These are phyloP conservation scores for Tricholaema leucomelas DNA, from an alignment of 2,113 vertebrate genomes.

Conservation along the genomic window DNA sequence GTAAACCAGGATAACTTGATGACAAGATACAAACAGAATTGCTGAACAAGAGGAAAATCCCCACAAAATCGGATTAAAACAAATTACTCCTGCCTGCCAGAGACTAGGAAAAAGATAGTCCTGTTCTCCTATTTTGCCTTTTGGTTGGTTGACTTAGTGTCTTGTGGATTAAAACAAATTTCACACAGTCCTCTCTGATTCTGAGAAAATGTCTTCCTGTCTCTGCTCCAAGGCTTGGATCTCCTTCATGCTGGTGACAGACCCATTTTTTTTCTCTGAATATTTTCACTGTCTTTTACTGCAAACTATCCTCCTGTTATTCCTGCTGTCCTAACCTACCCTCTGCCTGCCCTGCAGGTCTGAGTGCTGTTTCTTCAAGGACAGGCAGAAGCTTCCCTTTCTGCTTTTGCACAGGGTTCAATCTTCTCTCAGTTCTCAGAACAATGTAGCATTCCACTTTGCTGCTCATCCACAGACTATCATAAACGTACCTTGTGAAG, in stretches of 20 bases:
- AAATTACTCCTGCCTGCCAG: not conserved
- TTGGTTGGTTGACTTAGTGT: not conserved
- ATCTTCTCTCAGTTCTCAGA: not conserved
- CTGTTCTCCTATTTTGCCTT: not conserved
- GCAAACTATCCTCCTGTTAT: not conserved
- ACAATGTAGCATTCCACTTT: not conserved
- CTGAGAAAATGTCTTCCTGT: not conserved
- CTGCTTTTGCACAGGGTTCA: not conserved
- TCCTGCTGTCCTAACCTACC: not conserved
- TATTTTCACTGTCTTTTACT: not conserved
- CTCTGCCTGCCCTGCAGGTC: not conserved
- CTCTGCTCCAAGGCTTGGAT: not conserved
- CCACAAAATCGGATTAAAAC: not conserved
- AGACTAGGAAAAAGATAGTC: not conserved
- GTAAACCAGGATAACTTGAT: not conserved
- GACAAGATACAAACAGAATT: not conserved
- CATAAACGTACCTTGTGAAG: accelerated
- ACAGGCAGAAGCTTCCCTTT: not conserved
- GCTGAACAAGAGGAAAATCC: not conserved
- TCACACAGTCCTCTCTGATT: not conserved
- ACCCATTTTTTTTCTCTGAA: not conserved
- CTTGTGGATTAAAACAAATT: not conserved
- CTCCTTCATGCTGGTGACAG: not conserved
- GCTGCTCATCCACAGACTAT: not conserved
- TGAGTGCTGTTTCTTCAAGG: not conserved